These are phyloP conservation scores for Amphiprion ocellaris DNA, from an alignment of 2,113 vertebrate genomes.

Conservation along the genomic window DNA sequence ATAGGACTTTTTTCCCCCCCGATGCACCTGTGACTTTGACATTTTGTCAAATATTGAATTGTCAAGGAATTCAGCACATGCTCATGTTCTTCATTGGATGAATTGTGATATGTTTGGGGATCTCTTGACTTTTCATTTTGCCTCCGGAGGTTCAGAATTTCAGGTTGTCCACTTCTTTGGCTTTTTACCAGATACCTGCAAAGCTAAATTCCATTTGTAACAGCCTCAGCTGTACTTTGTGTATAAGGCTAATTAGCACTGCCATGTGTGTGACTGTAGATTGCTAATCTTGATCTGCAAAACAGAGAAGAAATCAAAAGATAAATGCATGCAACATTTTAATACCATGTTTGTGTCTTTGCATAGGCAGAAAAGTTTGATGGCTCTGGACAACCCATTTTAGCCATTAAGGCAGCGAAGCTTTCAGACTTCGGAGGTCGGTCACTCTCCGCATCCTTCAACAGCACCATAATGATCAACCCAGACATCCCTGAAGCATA, in stretches of 20 bases:
- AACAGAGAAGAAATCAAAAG: not conserved
- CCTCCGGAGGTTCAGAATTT: not conserved
- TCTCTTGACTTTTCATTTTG: too few species aligned
- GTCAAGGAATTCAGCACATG: not conserved
- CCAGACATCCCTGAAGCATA: constrained; percentile 96
- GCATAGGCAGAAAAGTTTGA: constrained; percentile 95
- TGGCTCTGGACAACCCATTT: constrained; percentile 91
- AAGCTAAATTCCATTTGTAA: not conserved
- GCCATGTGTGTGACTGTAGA: not conserved
- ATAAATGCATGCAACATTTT: not conserved
- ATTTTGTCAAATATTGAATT: not conserved
- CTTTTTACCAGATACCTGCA: too few species aligned
- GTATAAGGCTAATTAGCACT: not conserved
- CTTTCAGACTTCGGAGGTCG: constrained; percentile 97
- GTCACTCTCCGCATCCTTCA: constrained; percentile 92
- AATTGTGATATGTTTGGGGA: not conserved
- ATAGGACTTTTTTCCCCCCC: too few species aligned
- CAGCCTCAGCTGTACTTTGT: too few species aligned
- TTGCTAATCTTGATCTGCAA: not conserved
- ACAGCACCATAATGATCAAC: constrained; percentile 94
- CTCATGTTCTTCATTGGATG: not conserved
- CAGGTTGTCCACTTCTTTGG: not conserved
- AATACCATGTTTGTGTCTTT: constrained; percentile 2
- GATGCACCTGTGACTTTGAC: too few species aligned
- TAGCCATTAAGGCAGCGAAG: constrained; percentile 95